Conservation (phyloP, 2,888 invertebrate genomes). For the Nipponacmea schrenckii region DNA sequence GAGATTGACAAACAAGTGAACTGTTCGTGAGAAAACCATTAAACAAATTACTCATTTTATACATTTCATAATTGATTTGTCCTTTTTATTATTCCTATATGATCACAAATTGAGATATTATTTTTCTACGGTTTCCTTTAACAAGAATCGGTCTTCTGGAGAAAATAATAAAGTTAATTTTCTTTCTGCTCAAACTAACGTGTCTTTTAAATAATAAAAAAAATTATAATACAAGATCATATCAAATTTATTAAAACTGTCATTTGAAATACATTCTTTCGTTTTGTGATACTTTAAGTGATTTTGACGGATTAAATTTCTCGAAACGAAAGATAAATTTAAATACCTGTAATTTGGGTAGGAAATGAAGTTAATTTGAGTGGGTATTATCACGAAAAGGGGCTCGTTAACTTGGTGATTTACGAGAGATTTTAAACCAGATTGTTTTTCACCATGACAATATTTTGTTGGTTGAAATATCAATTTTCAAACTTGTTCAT, state of each 20-base stretch:
- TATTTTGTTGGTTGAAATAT: too few relatives aligned
- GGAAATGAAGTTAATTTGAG: not conserved
- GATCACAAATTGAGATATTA: not conserved
- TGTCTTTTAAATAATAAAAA: too few relatives aligned
- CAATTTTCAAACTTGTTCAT: too few relatives aligned
- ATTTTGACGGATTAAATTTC: not conserved
- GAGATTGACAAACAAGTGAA: constrained; percentile 22
- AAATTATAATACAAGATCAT: too few relatives aligned
- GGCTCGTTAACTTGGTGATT: not conserved
- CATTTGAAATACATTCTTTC: too few relatives aligned
- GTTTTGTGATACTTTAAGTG: too few relatives aligned
- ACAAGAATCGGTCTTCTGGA: too few relatives aligned
- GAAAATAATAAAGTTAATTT: too few relatives aligned
- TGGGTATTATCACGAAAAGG: not conserved
- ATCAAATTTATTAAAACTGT: too few relatives aligned
- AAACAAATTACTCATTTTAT: constrained; percentile 25
- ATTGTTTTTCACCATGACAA: too few relatives aligned
- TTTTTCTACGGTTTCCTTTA: not conserved
- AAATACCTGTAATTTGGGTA: not conserved
- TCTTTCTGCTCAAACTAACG: too few relatives aligned
- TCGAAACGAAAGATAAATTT: not conserved
- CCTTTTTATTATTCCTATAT: constrained; percentile 5
- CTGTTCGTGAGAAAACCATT: constrained; percentile 21
- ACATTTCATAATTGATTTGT: constrained; percentile 24
- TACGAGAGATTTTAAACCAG: not conserved